Conservation (phyloP, 2,797 vertebrate genomes). For the Champsocephalus esox region DNA sequence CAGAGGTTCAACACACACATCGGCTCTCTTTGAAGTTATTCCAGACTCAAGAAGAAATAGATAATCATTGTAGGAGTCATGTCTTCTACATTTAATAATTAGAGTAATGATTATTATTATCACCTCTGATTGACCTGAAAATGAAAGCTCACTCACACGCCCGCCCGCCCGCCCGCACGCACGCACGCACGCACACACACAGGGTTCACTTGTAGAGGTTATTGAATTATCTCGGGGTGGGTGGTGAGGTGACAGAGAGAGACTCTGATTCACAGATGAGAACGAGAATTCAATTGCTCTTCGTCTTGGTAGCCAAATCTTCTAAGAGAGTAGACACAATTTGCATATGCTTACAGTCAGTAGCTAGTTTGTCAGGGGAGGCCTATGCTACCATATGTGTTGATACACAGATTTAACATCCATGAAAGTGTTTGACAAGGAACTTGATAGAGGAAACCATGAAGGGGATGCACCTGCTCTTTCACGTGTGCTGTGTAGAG, state of each 20-base stretch:
- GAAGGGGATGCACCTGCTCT: neutral
- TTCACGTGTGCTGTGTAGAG: neutral
- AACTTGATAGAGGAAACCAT: neutral
- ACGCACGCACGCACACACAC: constrained; percentile 22
- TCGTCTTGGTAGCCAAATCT: constrained; percentile 20
- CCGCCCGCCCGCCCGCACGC: no score
- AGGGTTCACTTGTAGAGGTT: constrained; percentile 66
- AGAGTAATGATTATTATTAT: constrained; percentile 70
- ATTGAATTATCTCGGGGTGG: constrained; percentile 80
- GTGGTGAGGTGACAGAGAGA: constrained; percentile 67
- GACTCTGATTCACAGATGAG: constrained; percentile 27
- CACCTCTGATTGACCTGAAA: constrained; percentile 73
- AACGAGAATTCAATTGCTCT: constrained; percentile 51
- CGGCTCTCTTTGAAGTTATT: constrained; percentile 50
- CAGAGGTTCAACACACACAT: constrained; percentile 67
- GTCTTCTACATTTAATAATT: constrained; percentile 74
- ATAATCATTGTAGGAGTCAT: constrained; percentile 61
- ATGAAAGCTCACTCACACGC: constrained; percentile 41
- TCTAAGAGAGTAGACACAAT: constrained; percentile 11
- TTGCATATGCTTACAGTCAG: neutral
- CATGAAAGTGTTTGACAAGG: constrained; percentile 1
- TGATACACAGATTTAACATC: neutral
- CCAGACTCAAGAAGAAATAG: constrained; percentile 42
- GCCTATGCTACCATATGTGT: neutral
- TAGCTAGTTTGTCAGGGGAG: neutral